phyloP scores from a whole-genome alignment of 2,113 vertebrate genomes.

The Ariopsis seemanni region DNA sequence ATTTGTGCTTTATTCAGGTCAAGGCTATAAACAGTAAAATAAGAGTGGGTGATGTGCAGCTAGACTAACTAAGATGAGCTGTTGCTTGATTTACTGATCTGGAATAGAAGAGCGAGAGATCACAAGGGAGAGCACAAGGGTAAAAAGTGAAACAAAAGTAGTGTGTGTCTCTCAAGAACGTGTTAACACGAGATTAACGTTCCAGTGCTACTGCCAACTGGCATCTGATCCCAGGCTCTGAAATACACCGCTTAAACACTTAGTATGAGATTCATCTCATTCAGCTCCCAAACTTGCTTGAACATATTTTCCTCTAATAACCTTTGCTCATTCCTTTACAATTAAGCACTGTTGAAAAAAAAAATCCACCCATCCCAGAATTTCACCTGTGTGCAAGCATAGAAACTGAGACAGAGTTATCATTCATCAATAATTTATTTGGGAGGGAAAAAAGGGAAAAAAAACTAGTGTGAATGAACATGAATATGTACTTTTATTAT shows the following conservation, averaged over 20 bases:
- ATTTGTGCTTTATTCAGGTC: not conserved
- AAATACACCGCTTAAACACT: conserved; percentile 42
- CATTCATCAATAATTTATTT: conserved; percentile 60
- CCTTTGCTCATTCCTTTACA: conserved; percentile 13
- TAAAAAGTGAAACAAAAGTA: conserved; percentile 38
- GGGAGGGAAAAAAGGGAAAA: conserved; percentile 17
- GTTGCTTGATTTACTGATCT: conserved; percentile 36
- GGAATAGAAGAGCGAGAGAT: conserved; percentile 35
- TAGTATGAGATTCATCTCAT: conserved; percentile 20
- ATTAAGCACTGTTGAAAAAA: conserved; percentile 20
- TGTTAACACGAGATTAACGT: conserved; percentile 51
- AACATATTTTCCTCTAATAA: conserved; percentile 44
- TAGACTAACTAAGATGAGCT: conserved; percentile 7
- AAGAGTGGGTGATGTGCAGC: conserved; percentile 2
- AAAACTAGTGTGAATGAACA: conserved; percentile 52
- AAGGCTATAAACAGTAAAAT: conserved; percentile 1
- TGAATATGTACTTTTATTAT: conserved; percentile 23
- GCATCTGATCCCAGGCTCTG: conserved; percentile 37
- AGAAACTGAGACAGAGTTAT: not conserved
- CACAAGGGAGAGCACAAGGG: conserved; percentile 24
- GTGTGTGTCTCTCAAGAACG: conserved; percentile 26
- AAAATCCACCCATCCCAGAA: not conserved
- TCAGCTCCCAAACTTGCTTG: conserved; percentile 50
- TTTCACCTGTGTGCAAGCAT: not conserved
- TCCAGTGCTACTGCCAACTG: conserved; percentile 48